Percentiles rank a stretch among this genome's conserved stretches.
phyloP scores from a whole-genome alignment of 37 sponge, comb jelly and placozoan species.

The Axinella damicornis region DNA sequence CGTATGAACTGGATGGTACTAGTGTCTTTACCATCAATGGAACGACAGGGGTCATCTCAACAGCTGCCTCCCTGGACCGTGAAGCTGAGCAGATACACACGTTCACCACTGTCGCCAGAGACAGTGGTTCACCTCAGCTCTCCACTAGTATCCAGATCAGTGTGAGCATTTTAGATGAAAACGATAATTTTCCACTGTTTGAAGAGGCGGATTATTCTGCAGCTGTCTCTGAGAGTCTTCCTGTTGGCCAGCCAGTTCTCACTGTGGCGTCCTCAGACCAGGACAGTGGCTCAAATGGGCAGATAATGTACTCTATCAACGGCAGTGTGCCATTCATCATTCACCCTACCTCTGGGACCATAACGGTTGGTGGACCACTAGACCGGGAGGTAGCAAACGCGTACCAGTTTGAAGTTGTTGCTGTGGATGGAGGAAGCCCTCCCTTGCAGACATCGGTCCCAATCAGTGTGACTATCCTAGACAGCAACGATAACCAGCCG shows the following conservation, averaged over 20 bases:
- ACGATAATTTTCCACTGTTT: slow-evolving; percentile 73
- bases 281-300: slow-evolving; percentile 57
- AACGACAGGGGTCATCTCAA: slow-evolving; percentile 35
- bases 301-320: slow-evolving; percentile 33
- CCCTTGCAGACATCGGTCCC: slow-evolving; percentile 11
- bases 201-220: slow-evolving; percentile 8
- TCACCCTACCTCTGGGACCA: slow-evolving; percentile 23
- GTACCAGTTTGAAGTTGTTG: slow-evolving; percentile 39
- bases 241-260: slow-evolving; percentile 28
- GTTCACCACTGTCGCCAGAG: slow-evolving; percentile 49
- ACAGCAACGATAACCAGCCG: slow-evolving; percentile 71
- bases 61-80: slow-evolving; percentile 35
- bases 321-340: slow-evolving; percentile 29
- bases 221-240: slow-evolving; percentile 35
- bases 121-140: slow-evolving; percentile 63
- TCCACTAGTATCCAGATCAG: slow-evolving; percentile 36
- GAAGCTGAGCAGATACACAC: slow-evolving; percentile 31
- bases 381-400: slow-evolving; percentile 30
- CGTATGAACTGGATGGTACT: neutral
- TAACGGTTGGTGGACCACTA: slow-evolving; percentile 15
- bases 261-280: slow-evolving; percentile 61
- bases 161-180: slow-evolving; percentile 56
- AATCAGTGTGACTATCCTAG: slow-evolving; percentile 43
- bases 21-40: slow-evolving; percentile 41
- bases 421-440: slow-evolving; percentile 49